Base-by-base conservation (phyloP, 2,113 vertebrate genomes). In the Cololabis saira region DNA sequence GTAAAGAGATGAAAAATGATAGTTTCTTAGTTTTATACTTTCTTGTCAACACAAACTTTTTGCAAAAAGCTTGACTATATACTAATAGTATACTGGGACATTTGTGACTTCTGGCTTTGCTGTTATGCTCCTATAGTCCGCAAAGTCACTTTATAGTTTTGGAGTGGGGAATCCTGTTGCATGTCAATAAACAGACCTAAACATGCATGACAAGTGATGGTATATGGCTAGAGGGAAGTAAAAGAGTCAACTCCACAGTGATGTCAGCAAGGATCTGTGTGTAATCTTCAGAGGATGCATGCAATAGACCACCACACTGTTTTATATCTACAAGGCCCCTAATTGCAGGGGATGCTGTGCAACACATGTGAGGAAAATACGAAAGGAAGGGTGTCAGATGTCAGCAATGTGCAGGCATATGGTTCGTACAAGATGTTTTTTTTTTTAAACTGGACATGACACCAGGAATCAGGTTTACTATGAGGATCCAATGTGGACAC, bases 361-460 rank as follows among this genome's bases (percentile, higher is more conserved):
- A 91, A 86, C 88, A 91, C 87, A 92, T 91, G 90, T 81, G 74
- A 60, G 66, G 17, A 63, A 67, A 33, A 69, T 59, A 71, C 60
- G 66, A 80, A 71, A 37, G 48, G 65, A 59, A 66, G 43, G 48
- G 81, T 67, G 81, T 83, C 82, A 86, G 69, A 86, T 90, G 70
- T 87, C 82, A 78, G 71, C 76, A 68, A 61, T 62, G 59, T 69
- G 73, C 66, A 79, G 83, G 50, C 78, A 81, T 85, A 72, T 82
- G 80, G 74, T 83, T 87, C 81, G 51, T 79, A 61, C 76, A 81
- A 86, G 56, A 8, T 69, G 30, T 16, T 63, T 74, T 81, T 58
- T 81, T 58, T 15, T 45, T 54, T 70, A 45, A 86, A 51, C 63
- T 80, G 68, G 72, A 74, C 76, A 84, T 62, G 69, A 84, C 71